These are phyloP conservation scores for Alligator mississippiensis DNA, from an alignment of 2,113 vertebrate species.

Conservation along the genomic window DNA sequence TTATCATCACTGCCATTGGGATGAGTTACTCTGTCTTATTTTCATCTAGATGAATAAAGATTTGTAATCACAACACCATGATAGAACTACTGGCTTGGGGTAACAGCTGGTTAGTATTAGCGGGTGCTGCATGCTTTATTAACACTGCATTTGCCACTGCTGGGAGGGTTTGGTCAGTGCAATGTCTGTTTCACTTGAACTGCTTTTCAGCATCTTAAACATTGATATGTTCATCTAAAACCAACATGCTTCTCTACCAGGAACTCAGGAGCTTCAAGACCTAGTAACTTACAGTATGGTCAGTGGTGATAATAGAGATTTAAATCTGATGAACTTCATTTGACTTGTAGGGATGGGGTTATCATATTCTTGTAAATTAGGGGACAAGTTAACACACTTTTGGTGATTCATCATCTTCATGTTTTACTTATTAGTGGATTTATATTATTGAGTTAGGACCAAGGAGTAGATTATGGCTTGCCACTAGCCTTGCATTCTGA, in stretches of 20 bases:
- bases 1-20: not conserved
- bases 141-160: not conserved
- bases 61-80: too few species aligned
- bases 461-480: not conserved
- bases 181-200: not conserved
- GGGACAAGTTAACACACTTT: slow-evolving; percentile 24
- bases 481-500: not conserved
- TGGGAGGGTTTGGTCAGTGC: rapidly evolving
- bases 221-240: not conserved
- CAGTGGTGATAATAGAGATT: not conserved
- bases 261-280: not conserved
- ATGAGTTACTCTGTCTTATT: not conserved
- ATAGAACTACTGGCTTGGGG: not conserved
- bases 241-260: not conserved
- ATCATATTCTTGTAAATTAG: not conserved
- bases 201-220: not conserved
- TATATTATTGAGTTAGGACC: not conserved
- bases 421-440: slow-evolving; percentile 27
- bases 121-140: not conserved
- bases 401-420: slow-evolving; percentile 11
- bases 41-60: not conserved
- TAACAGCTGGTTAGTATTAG: not conserved
- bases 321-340: slow-evolving; percentile 6
- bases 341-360: slow-evolving; percentile 18
- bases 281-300: not conserved